Conservation (phyloP, 2,888 invertebrate genomes). For the Acanthosoma haemorrhoidale region DNA sequence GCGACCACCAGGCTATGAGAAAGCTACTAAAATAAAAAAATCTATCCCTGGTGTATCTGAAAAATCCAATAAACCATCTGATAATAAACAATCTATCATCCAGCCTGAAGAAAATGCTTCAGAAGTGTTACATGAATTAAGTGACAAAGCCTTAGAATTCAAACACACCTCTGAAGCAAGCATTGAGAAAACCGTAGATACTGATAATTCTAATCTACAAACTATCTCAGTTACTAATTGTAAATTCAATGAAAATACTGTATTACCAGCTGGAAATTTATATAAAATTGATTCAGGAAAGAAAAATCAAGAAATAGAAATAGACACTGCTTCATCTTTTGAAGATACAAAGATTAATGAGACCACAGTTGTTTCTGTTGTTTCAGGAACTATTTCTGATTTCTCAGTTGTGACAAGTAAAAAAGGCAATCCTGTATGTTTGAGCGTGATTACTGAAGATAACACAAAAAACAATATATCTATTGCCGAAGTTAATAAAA, state of each 20-base stretch:
- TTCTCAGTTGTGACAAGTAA: no score
- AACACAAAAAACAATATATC: no score
- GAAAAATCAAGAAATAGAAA: background rate
- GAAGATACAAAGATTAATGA: no score
- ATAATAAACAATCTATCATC: background rate
- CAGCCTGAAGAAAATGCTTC: background rate
- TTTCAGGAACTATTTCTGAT: no score
- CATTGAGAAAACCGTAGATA: background rate
- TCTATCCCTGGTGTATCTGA: background rate
- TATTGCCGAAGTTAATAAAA: no score
- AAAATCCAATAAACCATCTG: background rate
- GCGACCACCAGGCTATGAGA: slow-evolving; percentile 23
- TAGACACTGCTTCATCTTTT: no score
- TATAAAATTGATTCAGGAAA: background rate
- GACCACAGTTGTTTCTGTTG: no score
- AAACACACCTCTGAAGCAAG: background rate
- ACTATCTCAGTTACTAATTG: no score
- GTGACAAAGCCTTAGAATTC: background rate
- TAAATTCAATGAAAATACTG: no score
- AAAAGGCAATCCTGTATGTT: no score
- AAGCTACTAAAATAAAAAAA: background rate
- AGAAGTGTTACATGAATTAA: background rate
- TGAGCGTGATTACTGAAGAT: no score
- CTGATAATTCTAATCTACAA: background rate
- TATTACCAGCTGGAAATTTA: no score